A percentile compares a stretch with the other conserved stretches of the same genome.
Conservation (phyloP, 2,113 vertebrate species). For the Tautogolabrus adspersus region DNA sequence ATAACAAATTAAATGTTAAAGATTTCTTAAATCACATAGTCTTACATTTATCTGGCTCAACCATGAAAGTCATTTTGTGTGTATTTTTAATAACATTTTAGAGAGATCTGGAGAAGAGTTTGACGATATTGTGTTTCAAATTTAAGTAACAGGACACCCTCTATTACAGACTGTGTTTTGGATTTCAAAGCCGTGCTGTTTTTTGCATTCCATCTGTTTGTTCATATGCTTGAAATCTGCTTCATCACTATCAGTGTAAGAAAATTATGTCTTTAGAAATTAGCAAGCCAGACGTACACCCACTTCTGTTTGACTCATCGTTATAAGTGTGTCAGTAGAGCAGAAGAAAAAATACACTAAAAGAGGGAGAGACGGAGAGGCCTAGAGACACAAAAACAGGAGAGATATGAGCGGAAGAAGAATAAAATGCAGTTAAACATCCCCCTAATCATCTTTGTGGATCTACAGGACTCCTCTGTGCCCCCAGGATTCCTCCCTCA, state of each 20-base stretch:
- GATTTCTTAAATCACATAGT: too few species aligned
- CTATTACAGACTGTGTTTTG: too few species aligned
- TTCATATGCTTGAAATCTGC: constrained; percentile 15
- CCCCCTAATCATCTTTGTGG: constrained; percentile 13
- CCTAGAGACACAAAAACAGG: background rate
- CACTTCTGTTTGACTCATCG: constrained; percentile 44
- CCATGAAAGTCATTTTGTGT: too few species aligned
- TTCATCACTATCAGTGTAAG: constrained; percentile 1
- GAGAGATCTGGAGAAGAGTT: too few species aligned
- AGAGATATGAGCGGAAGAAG: background rate
- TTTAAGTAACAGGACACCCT: too few species aligned
- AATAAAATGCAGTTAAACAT: constrained; percentile 28
- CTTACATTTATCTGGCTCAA: too few species aligned
- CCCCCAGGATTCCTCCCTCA: constrained; percentile 16
- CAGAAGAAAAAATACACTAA: constrained; percentile 6
- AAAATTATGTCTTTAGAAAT: constrained; percentile 19
- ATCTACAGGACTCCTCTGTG: constrained; percentile 20
- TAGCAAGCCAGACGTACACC: constrained; percentile 14
- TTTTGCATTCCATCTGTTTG: background rate
- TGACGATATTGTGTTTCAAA: too few species aligned
- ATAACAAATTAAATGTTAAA: too few species aligned
- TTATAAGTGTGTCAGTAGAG: constrained; percentile 35
- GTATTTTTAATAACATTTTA: too few species aligned
- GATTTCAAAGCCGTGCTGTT: background rate
- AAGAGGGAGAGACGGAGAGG: constrained; percentile 5